Conservation (phyloP, 2,113 vertebrate genomes). For the Xerus inauris region DNA sequence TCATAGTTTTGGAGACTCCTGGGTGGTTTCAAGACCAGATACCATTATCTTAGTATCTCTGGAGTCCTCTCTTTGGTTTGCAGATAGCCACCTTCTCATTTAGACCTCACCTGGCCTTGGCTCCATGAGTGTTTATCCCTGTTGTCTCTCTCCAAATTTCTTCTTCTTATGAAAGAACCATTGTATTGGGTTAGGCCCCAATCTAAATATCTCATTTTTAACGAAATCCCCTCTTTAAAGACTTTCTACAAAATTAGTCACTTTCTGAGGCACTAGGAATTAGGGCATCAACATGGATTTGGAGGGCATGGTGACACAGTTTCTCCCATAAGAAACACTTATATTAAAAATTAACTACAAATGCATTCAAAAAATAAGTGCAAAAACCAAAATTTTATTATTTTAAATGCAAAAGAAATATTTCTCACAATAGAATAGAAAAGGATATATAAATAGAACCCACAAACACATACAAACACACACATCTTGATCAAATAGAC, state of each 20-base stretch:
- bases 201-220: neutral
- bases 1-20: neutral
- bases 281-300: neutral
- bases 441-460: neutral
- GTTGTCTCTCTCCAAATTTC: neutral
- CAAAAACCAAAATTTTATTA: neutral
- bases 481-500: neutral
- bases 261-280: neutral
- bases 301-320: neutral
- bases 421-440: neutral
- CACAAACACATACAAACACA: neutral
- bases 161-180: neutral
- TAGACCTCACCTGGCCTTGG: neutral
- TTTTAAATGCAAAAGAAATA: neutral
- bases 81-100: neutral
- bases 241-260: neutral
- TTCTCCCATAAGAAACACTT: neutral
- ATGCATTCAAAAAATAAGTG: neutral
- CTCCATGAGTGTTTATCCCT: neutral
- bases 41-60: neutral
- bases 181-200: neutral
- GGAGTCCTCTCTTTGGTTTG: neutral
- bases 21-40: neutral
- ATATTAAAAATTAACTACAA: neutral
- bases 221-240: neutral